phyloP scores from a whole-genome alignment of 2,113 vertebrate species.

The Gopherus evgoodei region DNA sequence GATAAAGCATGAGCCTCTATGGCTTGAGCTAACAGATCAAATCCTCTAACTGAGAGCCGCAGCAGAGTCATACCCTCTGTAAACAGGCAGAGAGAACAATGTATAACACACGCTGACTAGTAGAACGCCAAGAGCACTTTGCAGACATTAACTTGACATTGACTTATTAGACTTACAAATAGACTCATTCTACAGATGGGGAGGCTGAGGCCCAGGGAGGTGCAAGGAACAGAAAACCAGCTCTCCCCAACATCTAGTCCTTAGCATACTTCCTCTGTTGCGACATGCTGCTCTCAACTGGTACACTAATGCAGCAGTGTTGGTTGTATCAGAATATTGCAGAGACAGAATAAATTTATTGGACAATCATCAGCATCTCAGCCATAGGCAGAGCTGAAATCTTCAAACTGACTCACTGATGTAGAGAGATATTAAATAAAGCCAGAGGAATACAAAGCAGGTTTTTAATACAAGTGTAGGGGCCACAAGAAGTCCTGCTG shows the following conservation, averaged over 20 bases:
- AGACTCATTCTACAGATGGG: neutral
- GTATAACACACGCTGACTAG: neutral
- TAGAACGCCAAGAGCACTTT: neutral
- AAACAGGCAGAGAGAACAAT: neutral
- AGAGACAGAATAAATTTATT: neutral
- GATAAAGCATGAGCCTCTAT: accelerated
- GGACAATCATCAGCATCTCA: accelerated
- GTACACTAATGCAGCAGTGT: neutral
- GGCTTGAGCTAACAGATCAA: neutral
- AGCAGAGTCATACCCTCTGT: accelerated
- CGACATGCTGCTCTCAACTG: conserved; percentile 23
- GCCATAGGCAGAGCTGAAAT: neutral
- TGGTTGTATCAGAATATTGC: neutral
- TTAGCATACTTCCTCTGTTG: neutral
- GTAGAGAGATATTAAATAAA: neutral
- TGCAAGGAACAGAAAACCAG: neutral
- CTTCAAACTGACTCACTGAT: conserved; percentile 1
- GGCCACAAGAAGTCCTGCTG: neutral
- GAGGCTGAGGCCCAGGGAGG: neutral
- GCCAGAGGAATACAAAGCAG: neutral
- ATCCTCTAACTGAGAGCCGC: neutral
- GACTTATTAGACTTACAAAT: neutral
- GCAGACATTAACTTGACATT: neutral
- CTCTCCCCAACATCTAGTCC: neutral
- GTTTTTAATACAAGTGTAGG: neutral